phyloP scores from a whole-genome alignment of 2,797 vertebrate genomes.

The Pangasius sanitwongsei region DNA sequence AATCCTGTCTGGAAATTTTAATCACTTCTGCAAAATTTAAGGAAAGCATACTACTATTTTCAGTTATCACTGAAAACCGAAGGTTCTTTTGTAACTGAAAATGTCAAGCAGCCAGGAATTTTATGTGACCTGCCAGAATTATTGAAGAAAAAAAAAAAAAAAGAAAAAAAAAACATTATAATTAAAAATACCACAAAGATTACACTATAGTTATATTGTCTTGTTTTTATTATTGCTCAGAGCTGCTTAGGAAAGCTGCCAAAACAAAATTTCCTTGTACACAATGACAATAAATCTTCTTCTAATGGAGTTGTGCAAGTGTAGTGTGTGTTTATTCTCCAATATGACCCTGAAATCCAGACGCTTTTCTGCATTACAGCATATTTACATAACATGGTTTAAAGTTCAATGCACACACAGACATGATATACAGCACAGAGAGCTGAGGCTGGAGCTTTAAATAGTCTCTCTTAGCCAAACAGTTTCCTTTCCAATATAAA shows the following conservation, averaged over 20 bases:
- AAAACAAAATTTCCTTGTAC: neutral
- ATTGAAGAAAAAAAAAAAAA: neutral
- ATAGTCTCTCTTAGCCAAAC: neutral
- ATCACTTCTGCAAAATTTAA: neutral
- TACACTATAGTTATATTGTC: too few species aligned
- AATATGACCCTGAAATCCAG: neutral
- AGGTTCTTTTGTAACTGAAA: neutral
- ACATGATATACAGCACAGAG: neutral
- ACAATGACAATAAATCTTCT: neutral
- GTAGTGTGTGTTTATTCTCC: neutral
- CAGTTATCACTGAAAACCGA: neutral
- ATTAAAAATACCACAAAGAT: neutral
- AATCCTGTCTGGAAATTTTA: neutral
- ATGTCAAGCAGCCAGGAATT: neutral
- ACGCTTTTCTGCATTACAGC: neutral
- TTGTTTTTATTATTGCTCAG: neutral
- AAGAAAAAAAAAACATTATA: neutral
- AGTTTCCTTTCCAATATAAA: neutral
- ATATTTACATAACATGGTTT: neutral
- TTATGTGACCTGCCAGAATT: neutral
- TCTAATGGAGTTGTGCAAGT: neutral
- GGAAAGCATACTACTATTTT: neutral
- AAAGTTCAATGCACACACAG: neutral
- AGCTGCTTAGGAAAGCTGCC: neutral
- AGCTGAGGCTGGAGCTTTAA: slow-evolving; percentile 8